A percentile compares a stretch with the other conserved stretches of the same genome.
These are phyloP conservation scores for Tetragnatha versicolor DNA, from an alignment of 1,140 invertebrate species.

Conservation along the genomic window DNA sequence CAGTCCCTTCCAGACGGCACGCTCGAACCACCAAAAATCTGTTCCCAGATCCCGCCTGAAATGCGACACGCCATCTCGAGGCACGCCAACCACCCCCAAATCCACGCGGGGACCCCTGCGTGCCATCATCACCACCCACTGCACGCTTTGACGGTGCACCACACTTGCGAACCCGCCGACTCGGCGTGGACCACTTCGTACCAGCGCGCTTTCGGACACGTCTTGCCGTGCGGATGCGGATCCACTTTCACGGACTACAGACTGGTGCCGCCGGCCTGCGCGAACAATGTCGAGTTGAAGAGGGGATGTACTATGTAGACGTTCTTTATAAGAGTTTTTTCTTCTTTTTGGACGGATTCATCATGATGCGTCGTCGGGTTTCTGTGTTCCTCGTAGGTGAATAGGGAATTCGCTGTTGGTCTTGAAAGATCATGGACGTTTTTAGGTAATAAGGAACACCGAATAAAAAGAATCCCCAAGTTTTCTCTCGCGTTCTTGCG, in stretches of 20 bases:
- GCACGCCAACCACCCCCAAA: slow-evolving; percentile 5
- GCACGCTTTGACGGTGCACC: not conserved
- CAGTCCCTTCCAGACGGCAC: slow-evolving; percentile 7
- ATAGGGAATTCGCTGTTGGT: too few species aligned
- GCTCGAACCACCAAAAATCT: not conserved
- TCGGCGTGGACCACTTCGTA: not conserved
- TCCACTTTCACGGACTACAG: not conserved
- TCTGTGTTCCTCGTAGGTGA: too few species aligned
- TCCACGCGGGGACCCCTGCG: not conserved
- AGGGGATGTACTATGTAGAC: not conserved
- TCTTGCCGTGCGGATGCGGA: not conserved
- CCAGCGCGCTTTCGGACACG: not conserved
- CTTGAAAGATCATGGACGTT: too few species aligned
- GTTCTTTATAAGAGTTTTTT: too few species aligned
- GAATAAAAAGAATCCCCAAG: too few species aligned
- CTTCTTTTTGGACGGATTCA: too few species aligned
- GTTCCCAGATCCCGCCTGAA: not conserved
- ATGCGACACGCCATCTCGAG: not conserved
- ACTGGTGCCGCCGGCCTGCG: not conserved
- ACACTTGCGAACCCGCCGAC: not conserved
- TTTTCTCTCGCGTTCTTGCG: too few species aligned
- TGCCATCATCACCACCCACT: not conserved
- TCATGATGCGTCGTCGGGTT: too few species aligned
- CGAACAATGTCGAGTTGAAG: not conserved
- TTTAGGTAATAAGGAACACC: too few species aligned